These are phyloP conservation scores for Augiades crinisus DNA, from an alignment of 2,888 invertebrate species.

Conservation along the genomic window DNA sequence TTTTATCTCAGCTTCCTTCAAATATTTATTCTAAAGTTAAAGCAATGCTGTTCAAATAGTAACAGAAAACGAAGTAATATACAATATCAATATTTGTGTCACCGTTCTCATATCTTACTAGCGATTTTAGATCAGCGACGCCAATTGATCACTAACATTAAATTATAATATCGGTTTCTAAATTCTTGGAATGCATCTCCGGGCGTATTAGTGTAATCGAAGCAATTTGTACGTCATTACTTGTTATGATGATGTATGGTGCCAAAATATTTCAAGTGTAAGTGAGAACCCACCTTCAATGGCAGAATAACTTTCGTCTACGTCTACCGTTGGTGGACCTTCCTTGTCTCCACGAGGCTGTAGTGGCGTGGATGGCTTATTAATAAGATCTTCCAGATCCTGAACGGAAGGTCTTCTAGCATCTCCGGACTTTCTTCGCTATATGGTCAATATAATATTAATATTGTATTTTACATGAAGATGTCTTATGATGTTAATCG, in stretches of 20 bases:
- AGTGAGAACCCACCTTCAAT: slow-evolving; percentile 89
- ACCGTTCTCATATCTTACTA: not conserved
- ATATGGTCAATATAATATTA: slow-evolving; percentile 48
- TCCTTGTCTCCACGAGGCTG: slow-evolving; percentile 86
- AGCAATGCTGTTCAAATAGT: too few relatives aligned
- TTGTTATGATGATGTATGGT: too few relatives aligned
- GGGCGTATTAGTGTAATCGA: not conserved
- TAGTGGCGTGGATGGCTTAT: slow-evolving; percentile 94
- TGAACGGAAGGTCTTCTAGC: slow-evolving; percentile 94
- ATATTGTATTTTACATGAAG: slow-evolving; percentile 25
- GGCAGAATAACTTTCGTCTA: slow-evolving; percentile 97
- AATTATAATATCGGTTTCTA: slow-evolving; percentile 16
- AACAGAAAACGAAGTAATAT: too few relatives aligned
- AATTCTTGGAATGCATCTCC: slow-evolving; percentile 8
- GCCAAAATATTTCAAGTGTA: too few relatives aligned
- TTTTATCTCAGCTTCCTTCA: too few relatives aligned
- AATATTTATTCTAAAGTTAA: too few relatives aligned
- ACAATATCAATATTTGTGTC: too few relatives aligned
- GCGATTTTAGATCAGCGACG: not conserved
- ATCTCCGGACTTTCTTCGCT: slow-evolving; percentile 94
- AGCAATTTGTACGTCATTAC: slow-evolving; percentile 4
- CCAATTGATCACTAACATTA: not conserved
- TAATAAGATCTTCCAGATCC: slow-evolving; percentile 94
- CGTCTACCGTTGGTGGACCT: slow-evolving; percentile 94
- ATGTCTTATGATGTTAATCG: slow-evolving; percentile 49